Conservation (phyloP, 2,113 vertebrate genomes). For the Leptobrachium ailaonicum region DNA sequence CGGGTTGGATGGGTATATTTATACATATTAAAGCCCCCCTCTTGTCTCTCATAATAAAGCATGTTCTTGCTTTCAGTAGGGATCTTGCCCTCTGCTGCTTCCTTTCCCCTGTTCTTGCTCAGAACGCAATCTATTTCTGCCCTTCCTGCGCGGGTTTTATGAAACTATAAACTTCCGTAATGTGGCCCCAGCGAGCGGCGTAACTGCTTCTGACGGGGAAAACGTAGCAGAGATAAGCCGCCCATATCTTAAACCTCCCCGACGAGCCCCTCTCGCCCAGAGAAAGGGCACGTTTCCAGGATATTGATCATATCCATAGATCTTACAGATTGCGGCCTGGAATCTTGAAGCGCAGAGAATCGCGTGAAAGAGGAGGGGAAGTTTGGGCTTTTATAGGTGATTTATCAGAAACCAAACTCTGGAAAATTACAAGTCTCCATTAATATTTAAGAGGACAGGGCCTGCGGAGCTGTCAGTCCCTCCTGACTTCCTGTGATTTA, state of each 20-base stretch:
- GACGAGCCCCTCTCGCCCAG: background rate
- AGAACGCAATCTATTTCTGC: background rate
- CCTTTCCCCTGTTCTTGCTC: background rate
- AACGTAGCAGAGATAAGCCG: background rate
- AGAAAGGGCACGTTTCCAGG: background rate
- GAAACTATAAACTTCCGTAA: slow-evolving; percentile 42
- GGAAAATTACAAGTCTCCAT: background rate
- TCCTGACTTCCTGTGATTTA: too few species aligned
- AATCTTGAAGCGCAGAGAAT: background rate
- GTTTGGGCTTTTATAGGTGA: slow-evolving; percentile 7
- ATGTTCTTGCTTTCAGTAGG: too few species aligned
- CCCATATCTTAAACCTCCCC: background rate
- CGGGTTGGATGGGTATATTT: too few species aligned
- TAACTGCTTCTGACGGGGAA: slow-evolving; percentile 9
- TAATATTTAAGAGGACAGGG: background rate
- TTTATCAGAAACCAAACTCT: slow-evolving; percentile 5
- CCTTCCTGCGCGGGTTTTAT: slow-evolving; percentile 19
- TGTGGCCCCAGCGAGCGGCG: slow-evolving; percentile 33
- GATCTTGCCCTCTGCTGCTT: too few species aligned
- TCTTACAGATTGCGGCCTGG: background rate
- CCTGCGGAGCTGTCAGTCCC: background rate
- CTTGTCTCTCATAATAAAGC: too few species aligned
- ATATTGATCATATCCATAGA: background rate
- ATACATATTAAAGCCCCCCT: too few species aligned
- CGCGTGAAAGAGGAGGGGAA: background rate